Base-by-base conservation (phyloP, 2,888 invertebrate genomes). In the Drosophila flavopinicola region DNA sequence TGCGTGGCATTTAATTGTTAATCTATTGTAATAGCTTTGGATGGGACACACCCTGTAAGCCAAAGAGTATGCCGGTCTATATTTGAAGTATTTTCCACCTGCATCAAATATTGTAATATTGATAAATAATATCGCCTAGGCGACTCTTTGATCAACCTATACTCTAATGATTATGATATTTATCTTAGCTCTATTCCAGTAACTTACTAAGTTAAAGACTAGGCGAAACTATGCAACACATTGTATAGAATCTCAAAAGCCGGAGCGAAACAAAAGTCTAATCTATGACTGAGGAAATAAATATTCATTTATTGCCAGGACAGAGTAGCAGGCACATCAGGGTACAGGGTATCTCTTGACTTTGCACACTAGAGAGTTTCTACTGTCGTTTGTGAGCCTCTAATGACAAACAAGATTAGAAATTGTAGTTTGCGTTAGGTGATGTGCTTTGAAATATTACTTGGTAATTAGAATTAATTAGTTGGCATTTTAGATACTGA, bases 1-100 rank as follows among this genome's bases (percentile, higher is more conserved):
- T 64, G 76, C 70, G 65, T 85, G 73, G 85, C 70, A 79, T 79
- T 79, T 79, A 85, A 82, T 85, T 85, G 79, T 70, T 70, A 85
- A 85, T 79, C 79, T 76, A 83, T 79, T 68, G 38, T 15, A 27
- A 15, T 42, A 38, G 23, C 20, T 33, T 30, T 11, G 20, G 6
- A n/a, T 29, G 3, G 13, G n/a, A 11, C 23, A 27, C 6, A 35
- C 15, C 24, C 49, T 48, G 13, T 17, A 24, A 1, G 17, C 17
- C 10, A 37, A 37, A 17, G 20, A n/a, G 10, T 17, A 10, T 20
- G 6, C 10, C 17, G 10, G 20, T 20, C 20, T 20, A 2, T 20
- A 20, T 2, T 2, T 2, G 20, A 20, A 20, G 20, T 20, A 20
- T 20, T 20, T 20, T 20, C 2, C 2, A 20, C 4, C n/a, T n/a